Evolutionary conservation across 1,140 invertebrate species (phyloP), one percentile per base, ranked within the genome.

Genomic region (Manduca sexta): DNA sequence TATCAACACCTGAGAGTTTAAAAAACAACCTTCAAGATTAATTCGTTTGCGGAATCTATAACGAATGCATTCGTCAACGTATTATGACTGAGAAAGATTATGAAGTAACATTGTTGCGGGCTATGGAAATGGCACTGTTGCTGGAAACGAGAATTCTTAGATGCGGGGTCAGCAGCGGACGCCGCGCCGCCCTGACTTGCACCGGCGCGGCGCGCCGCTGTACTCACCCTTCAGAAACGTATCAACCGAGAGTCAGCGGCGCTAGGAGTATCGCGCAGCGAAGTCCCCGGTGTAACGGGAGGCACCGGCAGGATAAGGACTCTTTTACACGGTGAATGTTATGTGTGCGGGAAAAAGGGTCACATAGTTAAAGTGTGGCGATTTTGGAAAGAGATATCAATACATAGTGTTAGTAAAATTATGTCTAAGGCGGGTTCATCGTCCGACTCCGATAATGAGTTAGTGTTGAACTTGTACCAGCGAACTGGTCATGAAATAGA

Each of bases 11-110:
- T n/a, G n/a, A n/a, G n/a, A n/a, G n/a, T n/a, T n/a, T n/a, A 2
- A 42, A 45, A 26, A 45, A 56, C 39, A 56, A 50, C 38, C 29
- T 49, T n/a, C 45, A 41, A 10, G 33, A 45, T 16, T 34, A 52
- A 30, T 53, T 48, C n/a, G 53, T 44, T 29, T 56, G 8, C 44
- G 43, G 54, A 0, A 16, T 49, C 34, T 31, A 10, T 31, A 31
- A 16, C n/a, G n/a, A n/a, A n/a, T n/a, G n/a, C n/a, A n/a, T n/a
- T n/a, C n/a, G n/a, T n/a, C n/a, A n/a, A n/a, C n/a, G n/a, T n/a
- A n/a, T n/a, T n/a, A n/a, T n/a, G n/a, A n/a, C n/a, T n/a, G n/a
- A n/a, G n/a, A n/a, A 45, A 16, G 37, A 40, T 13, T 4, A 29
- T 3, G 34, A 31, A n/a, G n/a, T 49, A 11, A 49, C 47, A 18